Percentiles rank a stretch among this genome's conserved stretches.
Evolutionary conservation across 2,888 invertebrate species (phyloP).

Genomic region (Orthonevra nobilis): DNA sequence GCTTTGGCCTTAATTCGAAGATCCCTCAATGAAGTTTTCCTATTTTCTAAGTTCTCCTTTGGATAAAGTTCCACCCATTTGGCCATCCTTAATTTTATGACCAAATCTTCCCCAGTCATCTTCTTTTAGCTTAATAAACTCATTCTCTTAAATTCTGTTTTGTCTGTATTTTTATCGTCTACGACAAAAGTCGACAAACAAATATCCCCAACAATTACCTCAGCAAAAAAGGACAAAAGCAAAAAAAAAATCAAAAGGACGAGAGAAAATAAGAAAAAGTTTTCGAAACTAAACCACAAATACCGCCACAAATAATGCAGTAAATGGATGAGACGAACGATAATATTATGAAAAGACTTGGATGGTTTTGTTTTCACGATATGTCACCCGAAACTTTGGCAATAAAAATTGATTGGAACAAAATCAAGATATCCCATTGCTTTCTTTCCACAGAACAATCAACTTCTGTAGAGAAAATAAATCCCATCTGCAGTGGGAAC

Average conservation of each 20-base stretch:
- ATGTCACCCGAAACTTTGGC: slow-evolving; percentile 53
- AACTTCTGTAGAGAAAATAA: too few relatives aligned
- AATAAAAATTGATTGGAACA: slow-evolving; percentile 57
- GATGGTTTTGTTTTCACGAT: slow-evolving; percentile 43
- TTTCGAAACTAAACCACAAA: neutral
- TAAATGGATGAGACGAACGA: slow-evolving; percentile 18
- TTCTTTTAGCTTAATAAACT: slow-evolving; percentile 4
- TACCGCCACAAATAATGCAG: slow-evolving; percentile 49
- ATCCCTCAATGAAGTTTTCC: too few relatives aligned
- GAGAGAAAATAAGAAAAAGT: too few relatives aligned
- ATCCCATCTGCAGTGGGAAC: neutral
- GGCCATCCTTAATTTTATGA: slow-evolving; percentile 26
- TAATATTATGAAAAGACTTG: slow-evolving; percentile 31
- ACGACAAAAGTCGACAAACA: neutral
- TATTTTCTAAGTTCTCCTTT: too few relatives aligned
- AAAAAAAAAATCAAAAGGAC: too few relatives aligned
- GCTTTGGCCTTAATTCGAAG: too few relatives aligned
- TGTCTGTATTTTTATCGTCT: neutral
- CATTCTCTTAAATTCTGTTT: neutral
- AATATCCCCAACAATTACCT: neutral
- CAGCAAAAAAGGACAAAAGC: too few relatives aligned
- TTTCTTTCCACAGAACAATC: too few relatives aligned
- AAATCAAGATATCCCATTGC: too few relatives aligned
- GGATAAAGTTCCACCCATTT: too few relatives aligned
- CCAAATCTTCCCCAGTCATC: slow-evolving; percentile 24